Base-by-base conservation (phyloP, 2,113 vertebrate species). In the Lathamus discolor region DNA sequence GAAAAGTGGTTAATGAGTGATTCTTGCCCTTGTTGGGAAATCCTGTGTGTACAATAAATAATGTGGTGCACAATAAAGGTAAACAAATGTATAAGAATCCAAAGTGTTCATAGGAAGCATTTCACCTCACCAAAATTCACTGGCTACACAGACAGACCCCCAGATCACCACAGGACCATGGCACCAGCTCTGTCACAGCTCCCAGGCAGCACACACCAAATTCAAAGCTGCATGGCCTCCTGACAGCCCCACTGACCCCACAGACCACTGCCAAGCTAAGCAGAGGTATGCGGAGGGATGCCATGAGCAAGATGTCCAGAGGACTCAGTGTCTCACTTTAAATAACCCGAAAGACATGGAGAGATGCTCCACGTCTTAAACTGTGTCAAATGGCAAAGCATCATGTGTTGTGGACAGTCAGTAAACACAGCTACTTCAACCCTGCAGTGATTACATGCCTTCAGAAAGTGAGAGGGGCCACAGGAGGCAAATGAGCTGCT, bases 191-290 rank as follows among this genome's bases (percentile, higher is more conserved):
- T 54, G 31, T 37, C 79, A 54, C 67, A 80, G 72, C 29, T 79
- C 70, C 48, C 20, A 52, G 37, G 54, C 51, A 78, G 35, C 24
- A 61, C 7, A 4, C 14, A 1, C 31, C 12, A 37, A 46, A 37
- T 35, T 41, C 85, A 72, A 61, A 82, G 55, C 43, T 6, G 0
- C 63, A 6, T 0, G 4, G n/a, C 46, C 70, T 75, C 46, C 72
- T 62, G 31, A 16, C 43, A 55, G 70, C 66, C 54, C 81, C 66
- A 41, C 48, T 11, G 63, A 88, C 63, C 63, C 72, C 37, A 48
- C 0, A 3, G 67, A 43, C 31, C 5, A 1, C 4, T 2, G 68
- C 46, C 13, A 33, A 57, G 73, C n/a, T 0, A 0, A 66, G 29
- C 25, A 37, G 59, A 43, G 64, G 7, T 41, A 11, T 35, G 78